A percentile compares a stretch with the other conserved stretches of the same genome.
Conservation (phyloP, 1,140 invertebrate species). For the Drosophila ercepeae region DNA sequence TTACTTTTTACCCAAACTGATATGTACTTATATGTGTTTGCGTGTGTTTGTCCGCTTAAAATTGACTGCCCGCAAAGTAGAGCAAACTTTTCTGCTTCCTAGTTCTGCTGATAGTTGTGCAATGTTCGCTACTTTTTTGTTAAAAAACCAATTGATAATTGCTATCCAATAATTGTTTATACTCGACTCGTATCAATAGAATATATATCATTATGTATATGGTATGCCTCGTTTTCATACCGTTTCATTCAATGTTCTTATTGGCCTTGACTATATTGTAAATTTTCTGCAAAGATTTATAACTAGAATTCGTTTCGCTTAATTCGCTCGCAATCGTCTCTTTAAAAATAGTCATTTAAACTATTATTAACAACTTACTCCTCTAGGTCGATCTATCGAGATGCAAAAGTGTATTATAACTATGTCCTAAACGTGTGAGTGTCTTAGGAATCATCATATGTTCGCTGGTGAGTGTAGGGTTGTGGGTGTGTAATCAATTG, state of each 20-base stretch:
- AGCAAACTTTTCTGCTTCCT: conserved; percentile 30
- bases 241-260: conserved; percentile 48
- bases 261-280: conserved; percentile 58
- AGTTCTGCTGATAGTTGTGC: conserved; percentile 65
- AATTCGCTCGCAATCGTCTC: conserved; percentile 8
- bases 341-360: conserved; percentile 67
- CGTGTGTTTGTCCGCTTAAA: conserved; percentile 46
- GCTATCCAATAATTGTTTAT: conserved; percentile 59
- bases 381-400: conserved; percentile 55
- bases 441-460: conserved; percentile 72
- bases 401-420: conserved; percentile 68
- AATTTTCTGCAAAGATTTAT: conserved; percentile 43
- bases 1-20: conserved; percentile 61
- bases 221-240: conserved; percentile 37
- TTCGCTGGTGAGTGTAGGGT: conserved; percentile 51
- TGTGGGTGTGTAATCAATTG: conserved; percentile 67
- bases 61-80: conserved; percentile 53
- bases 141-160: conserved; percentile 76
- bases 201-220: conserved; percentile 39
- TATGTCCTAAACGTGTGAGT: conserved; percentile 49
- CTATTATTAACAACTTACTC: conserved; percentile 74
- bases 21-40: conserved; percentile 73
- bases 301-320: conserved; percentile 41
- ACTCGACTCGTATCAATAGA: conserved; percentile 5
- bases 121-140: conserved; percentile 59